Evolutionary conservation across 2,888 invertebrate species (phyloP).

Genomic region (Prostheceraeus crozeri): DNA sequence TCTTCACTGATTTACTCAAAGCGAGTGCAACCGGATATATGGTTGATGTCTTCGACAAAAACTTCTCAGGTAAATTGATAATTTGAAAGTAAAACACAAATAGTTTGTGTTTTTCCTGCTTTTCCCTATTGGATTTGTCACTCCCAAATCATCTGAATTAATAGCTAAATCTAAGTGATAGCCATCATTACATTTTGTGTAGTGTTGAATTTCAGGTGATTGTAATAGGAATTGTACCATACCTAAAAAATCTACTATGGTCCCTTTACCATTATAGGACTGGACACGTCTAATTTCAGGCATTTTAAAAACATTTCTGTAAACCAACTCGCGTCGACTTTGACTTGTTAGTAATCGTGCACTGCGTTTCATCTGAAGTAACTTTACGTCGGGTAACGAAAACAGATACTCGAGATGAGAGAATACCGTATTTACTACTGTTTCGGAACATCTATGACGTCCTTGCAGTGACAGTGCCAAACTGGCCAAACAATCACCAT

Average conservation of each 20-base stretch:
- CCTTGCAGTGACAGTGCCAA: not conserved
- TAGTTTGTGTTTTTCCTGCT: not conserved
- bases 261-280: not conserved
- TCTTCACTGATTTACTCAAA: not conserved
- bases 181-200: not conserved
- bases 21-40: not conserved
- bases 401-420: not conserved
- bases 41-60: not conserved
- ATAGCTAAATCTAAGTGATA: not conserved
- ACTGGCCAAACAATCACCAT: not conserved
- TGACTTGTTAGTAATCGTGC: too few relatives aligned
- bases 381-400: too few relatives aligned
- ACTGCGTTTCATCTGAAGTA: too few relatives aligned
- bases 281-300: not conserved
- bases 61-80: not conserved
- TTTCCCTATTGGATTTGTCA: slow-evolving; percentile 18
- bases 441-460: slow-evolving; percentile 4
- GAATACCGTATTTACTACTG: not conserved
- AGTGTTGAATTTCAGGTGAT: not conserved
- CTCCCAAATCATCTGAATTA: slow-evolving; percentile 27
- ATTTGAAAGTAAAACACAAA: slow-evolving; percentile 1
- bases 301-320: not conserved
- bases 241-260: not conserved
- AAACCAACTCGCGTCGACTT: not conserved
- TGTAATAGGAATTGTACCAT: not conserved